These are phyloP conservation scores for Parnassius orleans DNA, from an alignment of 2,888 invertebrate species.

Conservation along the genomic window DNA sequence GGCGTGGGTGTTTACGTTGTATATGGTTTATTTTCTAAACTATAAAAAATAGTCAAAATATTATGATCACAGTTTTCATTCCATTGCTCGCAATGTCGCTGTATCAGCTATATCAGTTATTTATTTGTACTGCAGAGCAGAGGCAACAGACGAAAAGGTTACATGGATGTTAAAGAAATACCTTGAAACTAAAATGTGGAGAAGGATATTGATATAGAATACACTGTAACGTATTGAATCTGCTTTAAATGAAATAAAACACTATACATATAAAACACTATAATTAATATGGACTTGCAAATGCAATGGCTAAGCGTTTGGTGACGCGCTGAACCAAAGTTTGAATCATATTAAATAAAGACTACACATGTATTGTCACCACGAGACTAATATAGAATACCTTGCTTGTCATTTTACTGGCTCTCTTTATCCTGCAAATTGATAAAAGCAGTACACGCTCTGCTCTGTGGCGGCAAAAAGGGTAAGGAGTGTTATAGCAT, in stretches of 20 bases:
- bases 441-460: too few relatives aligned
- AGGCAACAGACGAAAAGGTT: constrained; percentile 54
- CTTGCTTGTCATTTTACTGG: too few relatives aligned
- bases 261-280: too few relatives aligned
- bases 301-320: too few relatives aligned
- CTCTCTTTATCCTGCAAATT: too few relatives aligned
- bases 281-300: too few relatives aligned
- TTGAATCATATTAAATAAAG: too few relatives aligned
- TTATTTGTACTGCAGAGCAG: constrained; percentile 61
- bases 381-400: too few relatives aligned
- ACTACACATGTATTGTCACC: too few relatives aligned
- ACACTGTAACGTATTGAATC: constrained; percentile 27
- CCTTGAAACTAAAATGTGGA: constrained; percentile 40
- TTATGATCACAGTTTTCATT: constrained; percentile 48
- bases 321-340: too few relatives aligned
- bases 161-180: constrained; percentile 65
- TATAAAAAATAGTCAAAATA: neutral
- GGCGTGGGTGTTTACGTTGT: neutral
- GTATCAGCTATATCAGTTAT: constrained; percentile 63
- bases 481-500: too few relatives aligned
- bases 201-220: constrained; percentile 14
- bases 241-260: constrained; percentile 38
- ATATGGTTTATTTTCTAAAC: neutral
- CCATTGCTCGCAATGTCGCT: constrained; percentile 61
- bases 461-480: too few relatives aligned